Base-by-base conservation (phyloP, 2,888 invertebrate species). In the Amphimallon solstitiale region DNA sequence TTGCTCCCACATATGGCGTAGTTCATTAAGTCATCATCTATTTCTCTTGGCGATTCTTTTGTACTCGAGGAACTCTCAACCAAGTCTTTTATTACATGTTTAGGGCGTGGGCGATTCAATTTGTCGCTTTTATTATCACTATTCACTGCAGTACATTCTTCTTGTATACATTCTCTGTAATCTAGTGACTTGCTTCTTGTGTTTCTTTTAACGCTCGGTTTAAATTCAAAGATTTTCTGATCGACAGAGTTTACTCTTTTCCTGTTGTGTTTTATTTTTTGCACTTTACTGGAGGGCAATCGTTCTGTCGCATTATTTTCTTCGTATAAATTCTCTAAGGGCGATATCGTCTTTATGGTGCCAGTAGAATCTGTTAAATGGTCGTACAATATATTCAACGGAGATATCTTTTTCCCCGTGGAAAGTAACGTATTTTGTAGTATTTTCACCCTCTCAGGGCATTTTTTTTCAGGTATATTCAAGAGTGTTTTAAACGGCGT, bases 1-100 rank as follows among this genome's bases (percentile, higher is more conserved):
- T 71, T 70, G 64, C 69, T 74, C n/a, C 76, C 76, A 45, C 74
- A 62, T 19, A 75, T 51, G 1, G 76, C 77, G 70, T 74, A 77
- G 66, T 76, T 76, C 77, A 77, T 76, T 40, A 76, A 61, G 17
- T 76, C 75, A 45, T 76, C 75, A 29, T 75, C 73, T 19, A 43
- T 51, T 52, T 49, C 38, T 35, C 54, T 43, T 17, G 49, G 37
- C 19, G 40, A 56, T 5, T 6, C 12, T 43, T 56, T 40, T 21
- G 12, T 7, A 40, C 3, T 12, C 9, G 56, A 29, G 4, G 56
- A 54, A 38, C 12, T 67, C 60, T 15, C 62, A n/a, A 17, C 38
- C 23, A 14, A 19, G 35, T 14, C 40, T 52, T 63, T 17, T 29
- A n/a, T 10, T 6, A 7, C n/a, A 12, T 40, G 38, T 63, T 29